phyloP scores from a whole-genome alignment of 1,140 invertebrate species.

The Drosophila carrolli region DNA sequence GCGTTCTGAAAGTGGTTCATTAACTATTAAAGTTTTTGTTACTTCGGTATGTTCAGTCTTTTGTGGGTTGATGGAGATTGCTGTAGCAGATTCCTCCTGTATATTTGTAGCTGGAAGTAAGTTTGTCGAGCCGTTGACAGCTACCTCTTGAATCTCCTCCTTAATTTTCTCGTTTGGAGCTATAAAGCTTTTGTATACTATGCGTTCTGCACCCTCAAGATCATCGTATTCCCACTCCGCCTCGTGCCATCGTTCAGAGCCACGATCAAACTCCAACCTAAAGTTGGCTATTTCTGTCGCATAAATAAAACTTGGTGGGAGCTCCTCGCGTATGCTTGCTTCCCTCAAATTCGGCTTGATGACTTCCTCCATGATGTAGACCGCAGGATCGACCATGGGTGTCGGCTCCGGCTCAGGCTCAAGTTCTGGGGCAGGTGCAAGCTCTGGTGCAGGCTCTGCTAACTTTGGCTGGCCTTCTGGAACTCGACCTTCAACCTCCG shows the following conservation, averaged over 20 bases:
- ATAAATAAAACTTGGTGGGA: slow-evolving; percentile 66
- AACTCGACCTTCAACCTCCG: neutral
- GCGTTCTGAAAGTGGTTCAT: neutral
- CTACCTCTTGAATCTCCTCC: neutral
- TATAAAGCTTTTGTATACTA: slow-evolving; percentile 61
- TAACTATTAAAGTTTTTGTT: neutral
- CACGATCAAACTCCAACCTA: slow-evolving; percentile 69
- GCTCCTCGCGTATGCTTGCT: slow-evolving; percentile 62
- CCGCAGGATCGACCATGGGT: slow-evolving; percentile 50
- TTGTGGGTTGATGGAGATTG: neutral
- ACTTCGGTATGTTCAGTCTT: slow-evolving; percentile 10
- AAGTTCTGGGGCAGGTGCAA: slow-evolving; percentile 9
- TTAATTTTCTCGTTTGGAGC: slow-evolving; percentile 46
- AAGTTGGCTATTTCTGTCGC: slow-evolving; percentile 77
- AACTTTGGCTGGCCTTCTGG: slow-evolving; percentile 6
- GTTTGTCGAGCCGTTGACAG: neutral
- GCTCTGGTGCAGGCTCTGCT: neutral
- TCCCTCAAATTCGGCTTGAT: slow-evolving; percentile 72
- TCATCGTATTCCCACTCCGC: slow-evolving; percentile 53
- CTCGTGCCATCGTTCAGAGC: slow-evolving; percentile 55
- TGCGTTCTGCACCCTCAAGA: slow-evolving; percentile 48
- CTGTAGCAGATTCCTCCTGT: neutral
- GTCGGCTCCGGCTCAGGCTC: slow-evolving; percentile 1
- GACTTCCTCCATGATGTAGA: slow-evolving; percentile 75
- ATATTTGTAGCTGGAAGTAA: neutral